Evolutionary conservation across 2,113 vertebrate genomes (phyloP), one percentile per base, ranked within the genome.

Genomic region (Leptobrachium leishanense): DNA sequence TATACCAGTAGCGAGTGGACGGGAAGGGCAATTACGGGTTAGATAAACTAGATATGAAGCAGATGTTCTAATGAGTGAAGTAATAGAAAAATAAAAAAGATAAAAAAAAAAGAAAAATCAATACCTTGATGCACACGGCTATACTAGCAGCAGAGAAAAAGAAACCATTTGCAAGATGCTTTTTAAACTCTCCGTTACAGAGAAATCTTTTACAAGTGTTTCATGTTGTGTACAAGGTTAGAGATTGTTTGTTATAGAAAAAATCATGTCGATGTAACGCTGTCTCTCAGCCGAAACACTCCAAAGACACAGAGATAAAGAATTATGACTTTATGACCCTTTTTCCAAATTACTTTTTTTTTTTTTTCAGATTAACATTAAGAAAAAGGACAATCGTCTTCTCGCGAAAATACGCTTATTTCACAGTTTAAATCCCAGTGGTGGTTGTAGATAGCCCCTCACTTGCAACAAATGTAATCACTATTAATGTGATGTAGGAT

Each of bases 1-100:
- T 77, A 62, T 77, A 66, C n/a, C 75, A 31, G 55, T 62, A 66
- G 54, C 5, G 67, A 66, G 53, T 69, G 53, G 75, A 62, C 13
- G 67, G 64, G 65, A 68, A 76, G 65, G 50, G 57, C 20, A 31
- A 76, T 53, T 54, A 69, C 31, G 43, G 69, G 66, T 57, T 76
- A 68, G 75, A 68, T 68, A 76, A 76, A 53, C 13, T 71, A 53
- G 68, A 71, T 78, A 68, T 50, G 43, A 78, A 71, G 62, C 68
- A 71, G 76, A 71, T 78, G 68, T 10, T 68, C 68, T 78, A 78
- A 78, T 71, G 68, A 78, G 76, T 71, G 76, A 78, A 54, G 41
- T 63, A 50, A 57, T 50, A 77, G 66, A 53, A 77, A 69, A 69
- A 70, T 68, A 65, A 69, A 69, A 62, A 53, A 77, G 55, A 69